These are phyloP conservation scores for Lamprotornis superbus DNA, from an alignment of 2,113 vertebrate species.

Conservation along the genomic window DNA sequence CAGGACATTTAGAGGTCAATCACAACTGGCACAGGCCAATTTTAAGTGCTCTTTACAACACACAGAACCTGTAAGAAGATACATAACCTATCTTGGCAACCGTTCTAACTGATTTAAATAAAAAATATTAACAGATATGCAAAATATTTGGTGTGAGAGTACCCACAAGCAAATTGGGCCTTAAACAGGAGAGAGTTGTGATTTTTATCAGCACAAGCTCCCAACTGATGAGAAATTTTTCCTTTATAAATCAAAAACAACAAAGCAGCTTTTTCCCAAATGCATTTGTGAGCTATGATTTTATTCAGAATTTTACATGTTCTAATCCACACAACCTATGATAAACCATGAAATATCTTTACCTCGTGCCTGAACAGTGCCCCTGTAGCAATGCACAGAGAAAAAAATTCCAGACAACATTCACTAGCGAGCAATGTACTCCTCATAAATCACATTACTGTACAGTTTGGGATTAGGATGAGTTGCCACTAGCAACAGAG, in stretches of 20 bases:
- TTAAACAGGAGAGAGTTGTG: background rate
- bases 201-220: background rate
- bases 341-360: background rate
- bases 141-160: background rate
- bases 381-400: background rate
- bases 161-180: background rate
- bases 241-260: background rate
- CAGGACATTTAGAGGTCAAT: background rate
- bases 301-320: background rate
- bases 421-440: background rate
- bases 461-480: conserved; percentile 48
- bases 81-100: accelerated
- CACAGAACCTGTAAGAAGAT: background rate
- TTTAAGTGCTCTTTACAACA: background rate
- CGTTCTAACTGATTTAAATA: background rate
- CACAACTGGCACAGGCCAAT: background rate
- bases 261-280: background rate
- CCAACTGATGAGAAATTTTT: background rate
- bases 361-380: background rate
- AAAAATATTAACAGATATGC: background rate
- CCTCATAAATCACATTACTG: conserved; percentile 8
- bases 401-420: background rate
- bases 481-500: conserved; percentile 62
- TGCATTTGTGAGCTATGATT: background rate
- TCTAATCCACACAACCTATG: background rate